Conservation (phyloP, 2,113 vertebrate species). For the Menura novaehollandiae region DNA sequence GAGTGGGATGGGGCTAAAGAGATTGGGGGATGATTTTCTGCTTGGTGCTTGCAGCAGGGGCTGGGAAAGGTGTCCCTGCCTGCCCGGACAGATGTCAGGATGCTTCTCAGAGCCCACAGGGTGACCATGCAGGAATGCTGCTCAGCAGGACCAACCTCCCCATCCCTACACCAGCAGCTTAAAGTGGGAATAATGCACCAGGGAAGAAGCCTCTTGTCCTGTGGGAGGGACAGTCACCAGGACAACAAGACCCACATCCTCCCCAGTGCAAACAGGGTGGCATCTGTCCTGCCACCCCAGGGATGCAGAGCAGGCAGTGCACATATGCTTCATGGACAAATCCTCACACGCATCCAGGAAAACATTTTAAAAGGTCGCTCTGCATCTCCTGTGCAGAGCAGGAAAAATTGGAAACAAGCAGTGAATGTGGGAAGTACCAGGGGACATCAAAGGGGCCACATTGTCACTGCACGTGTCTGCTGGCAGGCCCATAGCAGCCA, state of each 20-base stretch:
- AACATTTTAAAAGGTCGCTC: neutral
- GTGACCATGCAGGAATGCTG: neutral
- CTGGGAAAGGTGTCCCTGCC: neutral
- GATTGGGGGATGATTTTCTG: neutral
- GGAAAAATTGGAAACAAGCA: neutral
- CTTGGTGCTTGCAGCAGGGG: neutral
- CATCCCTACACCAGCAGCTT: too few species aligned
- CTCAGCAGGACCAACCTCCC: neutral
- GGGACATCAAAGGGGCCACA: neutral
- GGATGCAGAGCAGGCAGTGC: neutral
- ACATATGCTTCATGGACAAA: neutral
- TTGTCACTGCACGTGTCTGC: neutral
- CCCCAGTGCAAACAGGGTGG: neutral
- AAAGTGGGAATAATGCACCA: neutral
- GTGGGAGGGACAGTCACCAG: neutral
- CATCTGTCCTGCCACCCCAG: neutral
- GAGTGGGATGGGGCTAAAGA: neutral
- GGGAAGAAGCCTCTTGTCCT: neutral
- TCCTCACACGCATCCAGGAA: neutral
- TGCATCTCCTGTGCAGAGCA: neutral
- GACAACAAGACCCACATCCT: rapidly evolving
- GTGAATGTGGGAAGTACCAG: neutral
- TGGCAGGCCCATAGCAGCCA: neutral
- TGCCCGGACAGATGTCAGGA: neutral
- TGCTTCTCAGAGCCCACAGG: neutral